phyloP scores from a whole-genome alignment of 2,113 vertebrate genomes.

The Oncorhynchus tshawytscha region DNA sequence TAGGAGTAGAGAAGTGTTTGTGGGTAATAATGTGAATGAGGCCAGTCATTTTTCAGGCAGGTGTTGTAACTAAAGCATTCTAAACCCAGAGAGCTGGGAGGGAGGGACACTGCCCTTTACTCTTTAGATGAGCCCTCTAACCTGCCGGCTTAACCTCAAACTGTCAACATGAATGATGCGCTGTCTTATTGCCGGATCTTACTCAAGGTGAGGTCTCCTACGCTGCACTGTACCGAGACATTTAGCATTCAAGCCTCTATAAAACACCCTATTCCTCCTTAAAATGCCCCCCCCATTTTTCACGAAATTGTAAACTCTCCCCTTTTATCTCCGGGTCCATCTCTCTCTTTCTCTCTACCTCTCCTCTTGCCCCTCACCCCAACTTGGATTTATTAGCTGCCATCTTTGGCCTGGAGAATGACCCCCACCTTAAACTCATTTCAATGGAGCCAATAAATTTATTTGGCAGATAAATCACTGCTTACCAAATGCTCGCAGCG shows the following conservation, averaged over 20 bases:
- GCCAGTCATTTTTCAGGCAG: slow-evolving; percentile 43
- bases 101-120: slow-evolving; percentile 60
- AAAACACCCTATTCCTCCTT: slow-evolving; percentile 17
- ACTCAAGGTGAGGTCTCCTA: slow-evolving; percentile 62
- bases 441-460: slow-evolving; percentile 71
- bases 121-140: slow-evolving; percentile 61
- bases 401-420: slow-evolving; percentile 66
- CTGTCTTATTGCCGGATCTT: slow-evolving; percentile 39
- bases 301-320: not conserved
- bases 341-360: slow-evolving; percentile 14
- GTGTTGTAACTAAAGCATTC: slow-evolving; percentile 57
- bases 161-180: slow-evolving; percentile 61
- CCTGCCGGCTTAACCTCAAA: slow-evolving; percentile 39
- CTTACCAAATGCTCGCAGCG: slow-evolving; percentile 59
- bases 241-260: slow-evolving; percentile 41
- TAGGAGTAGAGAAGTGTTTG: not conserved
- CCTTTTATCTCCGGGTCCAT: slow-evolving; percentile 28
- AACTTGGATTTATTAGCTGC: slow-evolving; percentile 68
- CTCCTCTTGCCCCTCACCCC: slow-evolving; percentile 25
- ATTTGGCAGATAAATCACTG: slow-evolving; percentile 73
- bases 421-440: slow-evolving; percentile 71
- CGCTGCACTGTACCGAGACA: slow-evolving; percentile 37
- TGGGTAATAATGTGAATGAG: slow-evolving; percentile 28
- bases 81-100: slow-evolving; percentile 48
- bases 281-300: slow-evolving; percentile 11